Conservation (phyloP, 1,140 invertebrate species). For the Neodiprion fabricii region DNA sequence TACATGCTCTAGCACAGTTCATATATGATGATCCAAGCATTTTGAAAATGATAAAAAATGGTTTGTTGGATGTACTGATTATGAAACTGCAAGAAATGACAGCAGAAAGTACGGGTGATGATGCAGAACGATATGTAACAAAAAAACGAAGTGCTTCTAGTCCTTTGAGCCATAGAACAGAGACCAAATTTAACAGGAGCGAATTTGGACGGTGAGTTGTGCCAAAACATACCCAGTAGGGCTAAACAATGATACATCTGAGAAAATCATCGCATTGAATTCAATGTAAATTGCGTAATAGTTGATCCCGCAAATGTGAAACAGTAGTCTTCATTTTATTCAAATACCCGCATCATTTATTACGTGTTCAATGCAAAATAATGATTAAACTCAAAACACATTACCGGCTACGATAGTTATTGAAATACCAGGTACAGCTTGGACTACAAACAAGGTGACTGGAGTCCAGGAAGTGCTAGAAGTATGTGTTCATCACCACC, state of each 20-base stretch:
- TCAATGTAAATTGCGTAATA: too few relatives aligned
- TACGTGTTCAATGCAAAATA: background rate
- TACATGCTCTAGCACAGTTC: conserved; percentile 49
- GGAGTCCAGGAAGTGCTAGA: conserved; percentile 46
- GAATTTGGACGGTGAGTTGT: conserved; percentile 36
- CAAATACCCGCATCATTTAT: background rate
- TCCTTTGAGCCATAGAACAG: conserved; percentile 25
- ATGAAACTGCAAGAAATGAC: conserved; percentile 44
- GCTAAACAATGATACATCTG: too few relatives aligned
- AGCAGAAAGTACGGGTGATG: conserved; percentile 20
- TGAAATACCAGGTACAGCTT: conserved; percentile 43
- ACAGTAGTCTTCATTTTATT: background rate
- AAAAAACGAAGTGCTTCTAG: conserved; percentile 40
- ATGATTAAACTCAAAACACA: too few relatives aligned
- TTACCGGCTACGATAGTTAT: background rate
- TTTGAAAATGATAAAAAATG: conserved; percentile 47
- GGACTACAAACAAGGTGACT: conserved; percentile 50
- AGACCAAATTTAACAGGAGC: conserved; percentile 38
- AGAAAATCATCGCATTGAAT: too few relatives aligned
- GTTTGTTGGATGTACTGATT: conserved; percentile 46
- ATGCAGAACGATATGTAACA: conserved; percentile 26
- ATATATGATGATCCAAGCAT: conserved; percentile 45
- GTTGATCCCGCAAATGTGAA: too few relatives aligned
- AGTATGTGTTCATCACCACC: conserved; percentile 49
- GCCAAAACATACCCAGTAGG: background rate